Base-by-base conservation (phyloP, 2,113 vertebrate species). In the Myotis yumanensis region DNA sequence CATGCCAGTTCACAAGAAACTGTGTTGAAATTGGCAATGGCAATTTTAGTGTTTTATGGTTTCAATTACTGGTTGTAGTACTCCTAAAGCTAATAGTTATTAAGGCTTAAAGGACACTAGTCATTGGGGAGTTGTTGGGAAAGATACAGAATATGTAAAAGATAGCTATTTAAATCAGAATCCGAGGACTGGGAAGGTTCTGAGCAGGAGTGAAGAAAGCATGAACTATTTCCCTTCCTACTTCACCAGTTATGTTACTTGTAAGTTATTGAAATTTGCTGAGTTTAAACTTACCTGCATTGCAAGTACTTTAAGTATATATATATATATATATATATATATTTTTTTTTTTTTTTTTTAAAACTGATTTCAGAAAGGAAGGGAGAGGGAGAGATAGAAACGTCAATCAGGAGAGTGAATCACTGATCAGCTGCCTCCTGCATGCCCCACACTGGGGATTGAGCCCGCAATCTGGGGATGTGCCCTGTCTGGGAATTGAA, bases 31-130 rank as follows among this genome's bases (percentile, higher is more conserved):
- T 22, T 51, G 28, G 91, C 57, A 91, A 83, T 94, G 48, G 48
- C 46, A 85, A 84, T n/a, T n/a, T 62, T 10, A 57, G 35, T 83
- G 69, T 79, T 88, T 89, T 86, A 93, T 59, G 37, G 69, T 82
- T 94, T 93, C 46, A 68, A 90, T 48, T 77, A 86, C 3, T 15
- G 54, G 86, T 22, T 82, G 37, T 43, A 86, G 12, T 66, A 71
- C 14, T 93, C 37, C 32, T 96, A 76, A 85, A 43, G 30, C n/a
- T 51, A 68, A n/a, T 69, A 72, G 15, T 52, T 80, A 76, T 25
- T 81, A 94, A 88, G 52, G 30, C n/a, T 89, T 94, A 77, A 91
- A 64, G 40, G 68, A 79, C 40, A 28, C 9, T 66, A 43, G 30
- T 22, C 17, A 86, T 72, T 37, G 32, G 18, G 28, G 35, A 86